Base-by-base conservation (phyloP, 2,888 invertebrate genomes). In the Amphipyra tragopoginis region DNA sequence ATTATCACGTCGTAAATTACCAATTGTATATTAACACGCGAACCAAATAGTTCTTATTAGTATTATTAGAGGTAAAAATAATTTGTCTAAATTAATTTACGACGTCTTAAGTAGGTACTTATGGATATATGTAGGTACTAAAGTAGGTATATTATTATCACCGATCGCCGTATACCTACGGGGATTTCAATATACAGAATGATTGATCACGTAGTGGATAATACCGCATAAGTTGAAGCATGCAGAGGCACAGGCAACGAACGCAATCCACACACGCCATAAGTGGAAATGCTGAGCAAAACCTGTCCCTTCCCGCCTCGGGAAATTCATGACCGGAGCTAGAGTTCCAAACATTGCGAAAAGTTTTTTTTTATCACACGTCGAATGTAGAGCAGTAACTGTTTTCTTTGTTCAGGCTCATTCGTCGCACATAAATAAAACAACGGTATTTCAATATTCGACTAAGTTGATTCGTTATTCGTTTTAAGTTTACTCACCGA, bases 401-500 rank as follows among this genome's bases (percentile, higher is more conserved):
- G 36, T 38, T 21, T n/a, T 47, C 47, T 60, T 60, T 61, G 52
- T 59, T 42, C 34, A 47, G n/a, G 14, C 10, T 63, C 26, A 50
- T 29, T 43, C 14, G n/a, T 8, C n/a, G 48, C 8, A 43, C 0
- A 7, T n/a, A 21, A 21, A 7, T 2, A 40, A 50, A 59, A 29
- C 2, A 43, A 57, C 52, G 7, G 7, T 44, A 65, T 33, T 48
- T 13, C 9, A 39, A n/a, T 55, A 1, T 26, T 54, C 9, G 39
- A 29, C 11, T 29, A 63, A 42, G 53, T 40, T 36, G 0, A 45
- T 52, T 56, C 29, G 5, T 21, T 43, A 5, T 14, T 26, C 42
- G n/a, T 33, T 49, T 36, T 51, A 60, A 47, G 40, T 62, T 64
- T 72, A 95, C 96, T 92, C 84, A 96, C 96, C 96, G 85, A 96